Evolutionary conservation across 2,888 invertebrate species (phyloP), one percentile per base, ranked within the genome.

Genomic region (Xestia sexstrigata): DNA sequence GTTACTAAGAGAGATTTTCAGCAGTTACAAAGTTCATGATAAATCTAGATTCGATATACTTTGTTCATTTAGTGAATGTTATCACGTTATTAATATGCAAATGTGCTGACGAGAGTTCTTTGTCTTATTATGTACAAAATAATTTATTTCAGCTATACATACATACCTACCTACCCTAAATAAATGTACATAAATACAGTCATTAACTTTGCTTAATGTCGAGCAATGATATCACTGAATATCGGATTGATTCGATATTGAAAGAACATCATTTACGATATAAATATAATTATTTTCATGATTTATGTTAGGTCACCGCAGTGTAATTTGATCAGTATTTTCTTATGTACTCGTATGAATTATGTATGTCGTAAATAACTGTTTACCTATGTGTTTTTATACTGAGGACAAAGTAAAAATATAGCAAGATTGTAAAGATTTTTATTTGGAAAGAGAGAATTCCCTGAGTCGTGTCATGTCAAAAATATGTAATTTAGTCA

Each of bases 181-280:
- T 79, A 5, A 58, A 75, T 58, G 26, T 45, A 52, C 49, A 62
- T 35, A 69, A 60, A 2, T 17, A 47, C 60, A 73, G 17, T 83
- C 52, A 78, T 79, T 70, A 82, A 65, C 62, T 74, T 82, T 58
- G 82, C 26, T 62, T 52, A 79, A 78, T 67, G 74, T 63, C 78
- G 35, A 20, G 42, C 70, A 82, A 78, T 74, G 70, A 60, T 74
- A 82, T 73, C 26, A n/a, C 39, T 69, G 63, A 52, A 68, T 68
- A 45, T 26, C 55, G 7, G 45, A 83, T 68, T 30, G 60, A 76
- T 70, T 55, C 7, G 15, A 45, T 66, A 65, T 58, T 75, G 42
- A 35, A 78, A 35, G 52, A n/a, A 78, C 26, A 30, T 30, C 30
- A 60, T 39, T 39, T 39, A n/a, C 6, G 39, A 63, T n/a, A 39